Base-by-base conservation (phyloP, 1,140 invertebrate genomes). In the Ceratosolen fusciceps region DNA sequence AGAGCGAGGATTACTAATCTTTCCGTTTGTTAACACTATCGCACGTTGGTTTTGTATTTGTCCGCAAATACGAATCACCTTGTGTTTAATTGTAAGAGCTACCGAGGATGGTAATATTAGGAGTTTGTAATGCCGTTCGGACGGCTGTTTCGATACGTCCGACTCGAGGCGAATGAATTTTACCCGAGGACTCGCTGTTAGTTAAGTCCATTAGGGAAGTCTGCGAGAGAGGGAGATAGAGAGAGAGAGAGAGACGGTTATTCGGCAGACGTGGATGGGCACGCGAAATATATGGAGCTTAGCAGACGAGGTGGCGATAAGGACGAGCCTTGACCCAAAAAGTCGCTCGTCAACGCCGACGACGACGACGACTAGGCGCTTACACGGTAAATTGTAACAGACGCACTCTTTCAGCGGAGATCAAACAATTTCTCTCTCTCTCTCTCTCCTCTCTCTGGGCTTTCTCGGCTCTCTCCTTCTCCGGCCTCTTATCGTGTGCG, bases 271-370 rank as follows among this genome's bases (percentile, higher is more conserved):
- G 49, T 16, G 65, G 39, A 26, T 29, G 37, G 29, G 31, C 39
- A 26, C 26, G 62, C 34, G 67, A 77, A 77, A 71, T 77, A 58
- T 71, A 77, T 70, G 31, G 75, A 67, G 34, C 65, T 65, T 19
- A 37, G n/a, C 31, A 31, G 26, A n/a, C 37, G 39, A 37, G 78
- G 62, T 71, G 68, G 77, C 80, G 80, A 83, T 83, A 83, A 81
- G 47, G 8, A 21, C 26, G 74, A 43, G 56, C 83, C 83, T 85
- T 85, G 83, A 85, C 82, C 83, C 78, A 62, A 82, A 85, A 84
- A 81, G 70, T 74, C 71, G 60, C 14, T 56, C 68, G 54, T n/a
- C n/a, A n/a, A n/a, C 67, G 37, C 24, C 67, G 34, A 31, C 74
- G 26, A 21, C 62, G 8, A 65, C 1, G 34, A 31, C 74, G 26